A percentile compares a stretch with the other conserved stretches of the same genome.
These are phyloP conservation scores for Melanerpes formicivorus DNA, from an alignment of 2,113 vertebrate genomes.

Conservation along the genomic window DNA sequence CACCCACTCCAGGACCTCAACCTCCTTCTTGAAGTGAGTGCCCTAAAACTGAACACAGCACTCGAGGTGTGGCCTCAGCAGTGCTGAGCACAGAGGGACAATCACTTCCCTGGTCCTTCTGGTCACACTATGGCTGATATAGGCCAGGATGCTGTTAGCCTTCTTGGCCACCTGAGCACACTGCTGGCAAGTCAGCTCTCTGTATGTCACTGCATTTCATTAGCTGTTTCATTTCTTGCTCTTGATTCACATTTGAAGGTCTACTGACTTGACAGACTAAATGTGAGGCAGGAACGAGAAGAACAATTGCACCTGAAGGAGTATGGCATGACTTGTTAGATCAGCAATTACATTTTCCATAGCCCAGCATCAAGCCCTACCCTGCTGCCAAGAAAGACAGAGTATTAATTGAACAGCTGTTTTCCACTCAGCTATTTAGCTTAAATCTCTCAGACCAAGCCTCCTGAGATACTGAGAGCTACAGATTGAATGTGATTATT, in stretches of 20 bases:
- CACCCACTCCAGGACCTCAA: no score
- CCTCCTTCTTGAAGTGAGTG: no score
- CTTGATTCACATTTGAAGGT: not conserved
- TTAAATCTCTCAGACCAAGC: conserved; percentile 5
- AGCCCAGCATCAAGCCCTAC: not conserved
- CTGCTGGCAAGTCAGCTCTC: not conserved
- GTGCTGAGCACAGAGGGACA: no score
- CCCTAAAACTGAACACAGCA: no score
- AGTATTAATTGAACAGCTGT: conserved; percentile 4
- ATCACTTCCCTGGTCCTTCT: no score
- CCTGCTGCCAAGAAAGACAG: not conserved
- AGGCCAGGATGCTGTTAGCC: no score
- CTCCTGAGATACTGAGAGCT: not conserved
- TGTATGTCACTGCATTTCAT: not conserved
- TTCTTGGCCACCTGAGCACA: no score
- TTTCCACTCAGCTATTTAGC: not conserved
- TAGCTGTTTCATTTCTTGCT: not conserved
- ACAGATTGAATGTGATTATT: not conserved
- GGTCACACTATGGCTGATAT: no score
- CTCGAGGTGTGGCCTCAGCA: no score
- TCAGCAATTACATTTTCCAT: not conserved
- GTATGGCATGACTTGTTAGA: not conserved
- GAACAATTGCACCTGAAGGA: not conserved
- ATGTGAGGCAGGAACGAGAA: not conserved
- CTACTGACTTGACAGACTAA: not conserved